These are phyloP conservation scores for Stenodema calcarata DNA, from an alignment of 2,888 invertebrate species.

Conservation along the genomic window DNA sequence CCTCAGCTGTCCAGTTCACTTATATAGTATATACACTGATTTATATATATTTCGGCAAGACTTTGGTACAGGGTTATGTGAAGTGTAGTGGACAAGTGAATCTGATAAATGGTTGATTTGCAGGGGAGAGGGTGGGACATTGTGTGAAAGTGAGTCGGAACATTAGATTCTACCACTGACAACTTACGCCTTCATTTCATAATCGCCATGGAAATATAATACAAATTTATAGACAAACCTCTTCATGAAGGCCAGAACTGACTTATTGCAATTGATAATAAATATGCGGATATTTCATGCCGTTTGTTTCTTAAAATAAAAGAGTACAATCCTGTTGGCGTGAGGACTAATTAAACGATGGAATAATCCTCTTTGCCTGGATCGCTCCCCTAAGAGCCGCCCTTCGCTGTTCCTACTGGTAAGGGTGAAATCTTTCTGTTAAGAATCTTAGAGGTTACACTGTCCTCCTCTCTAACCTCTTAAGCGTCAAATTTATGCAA, in stretches of 20 bases:
- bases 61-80: slow-evolving; percentile 27
- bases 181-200: too few relatives aligned
- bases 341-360: neutral
- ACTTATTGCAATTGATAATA: too few relatives aligned
- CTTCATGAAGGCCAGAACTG: too few relatives aligned
- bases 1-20: too few relatives aligned
- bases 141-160: slow-evolving; percentile 39
- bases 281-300: too few relatives aligned
- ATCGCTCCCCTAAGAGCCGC: neutral
- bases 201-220: too few relatives aligned
- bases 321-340: neutral
- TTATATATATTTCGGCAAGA: slow-evolving; percentile 15
- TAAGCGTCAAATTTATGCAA: neutral
- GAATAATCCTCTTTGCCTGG: neutral
- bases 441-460: neutral
- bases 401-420: neutral
- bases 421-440: neutral
- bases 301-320: neutral
- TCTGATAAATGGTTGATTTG: slow-evolving; percentile 50
- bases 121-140: slow-evolving; percentile 32
- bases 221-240: too few relatives aligned
- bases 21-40: too few relatives aligned
- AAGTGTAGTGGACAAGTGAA: slow-evolving; percentile 46
- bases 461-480: neutral
- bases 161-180: too few relatives aligned